Evolutionary conservation across 2,888 invertebrate genomes (phyloP).

Genomic region (Xanthorhoe designata): DNA sequence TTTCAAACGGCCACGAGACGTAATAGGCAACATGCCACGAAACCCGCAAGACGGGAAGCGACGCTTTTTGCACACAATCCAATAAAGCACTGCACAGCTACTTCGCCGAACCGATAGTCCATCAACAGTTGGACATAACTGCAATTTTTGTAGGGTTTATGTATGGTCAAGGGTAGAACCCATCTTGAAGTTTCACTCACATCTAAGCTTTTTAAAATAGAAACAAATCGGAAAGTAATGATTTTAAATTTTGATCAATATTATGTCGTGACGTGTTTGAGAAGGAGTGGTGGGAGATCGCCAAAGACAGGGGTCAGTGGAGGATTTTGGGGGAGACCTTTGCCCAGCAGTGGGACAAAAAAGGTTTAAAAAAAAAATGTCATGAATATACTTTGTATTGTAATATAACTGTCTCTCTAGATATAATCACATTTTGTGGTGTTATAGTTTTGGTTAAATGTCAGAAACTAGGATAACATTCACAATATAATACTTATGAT

Average conservation of each 20-base stretch:
- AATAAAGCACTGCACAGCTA: constrained; percentile 37
- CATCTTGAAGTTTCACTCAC: background rate
- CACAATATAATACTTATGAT: background rate
- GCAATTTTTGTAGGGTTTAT: constrained; percentile 13
- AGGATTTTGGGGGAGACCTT: too few relatives aligned
- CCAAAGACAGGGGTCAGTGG: too few relatives aligned
- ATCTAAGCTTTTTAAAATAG: background rate
- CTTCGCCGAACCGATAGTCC: constrained; percentile 38
- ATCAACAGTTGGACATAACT: constrained; percentile 23
- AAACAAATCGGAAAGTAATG: background rate
- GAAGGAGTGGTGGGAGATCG: too few relatives aligned
- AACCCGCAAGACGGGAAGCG: constrained; percentile 42
- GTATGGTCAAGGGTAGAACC: constrained; percentile 6
- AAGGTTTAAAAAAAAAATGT: too few relatives aligned
- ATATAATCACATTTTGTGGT: background rate
- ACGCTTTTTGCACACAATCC: constrained; percentile 39
- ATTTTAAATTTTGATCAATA: too few relatives aligned
- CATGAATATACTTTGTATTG: too few relatives aligned
- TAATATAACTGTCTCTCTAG: too few relatives aligned
- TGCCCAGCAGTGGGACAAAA: too few relatives aligned
- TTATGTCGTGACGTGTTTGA: too few relatives aligned
- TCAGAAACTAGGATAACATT: background rate
- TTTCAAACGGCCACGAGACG: constrained; percentile 42
- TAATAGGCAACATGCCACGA: constrained; percentile 41
- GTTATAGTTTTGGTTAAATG: background rate